Percentiles rank a stretch among this genome's conserved stretches.
Evolutionary conservation across 2,797 vertebrate genomes (phyloP).

Genomic region (Orientallactaga sibirica): DNA sequence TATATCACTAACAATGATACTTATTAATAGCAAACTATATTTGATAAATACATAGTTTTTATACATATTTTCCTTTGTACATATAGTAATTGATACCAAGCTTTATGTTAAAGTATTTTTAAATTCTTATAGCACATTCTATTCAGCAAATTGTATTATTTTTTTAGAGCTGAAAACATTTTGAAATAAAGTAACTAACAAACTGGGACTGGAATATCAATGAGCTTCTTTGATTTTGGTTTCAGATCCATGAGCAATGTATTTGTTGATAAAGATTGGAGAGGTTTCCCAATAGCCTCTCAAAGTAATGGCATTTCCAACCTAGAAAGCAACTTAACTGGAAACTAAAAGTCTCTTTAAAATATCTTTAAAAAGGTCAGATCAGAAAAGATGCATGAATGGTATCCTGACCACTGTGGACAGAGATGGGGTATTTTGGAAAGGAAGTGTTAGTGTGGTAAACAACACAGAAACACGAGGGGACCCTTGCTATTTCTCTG

Average conservation of each 20-base stretch:
- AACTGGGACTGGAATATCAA: conserved; percentile 18
- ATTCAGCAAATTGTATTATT: not conserved
- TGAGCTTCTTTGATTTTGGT: not conserved
- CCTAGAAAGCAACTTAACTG: conserved; percentile 38
- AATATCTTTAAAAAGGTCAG: not conserved
- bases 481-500: not conserved
- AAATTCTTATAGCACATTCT: not conserved
- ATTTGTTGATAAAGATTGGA: conserved; percentile 16
- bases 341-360: conserved; percentile 41
- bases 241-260: not conserved
- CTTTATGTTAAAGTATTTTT: not conserved
- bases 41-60: not conserved
- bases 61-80: not conserved
- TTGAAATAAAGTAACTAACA: not conserved
- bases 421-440: conserved; percentile 58
- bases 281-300: conserved; percentile 33
- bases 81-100: not conserved
- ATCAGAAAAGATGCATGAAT: conserved; percentile 45
- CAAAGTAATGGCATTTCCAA: conserved; percentile 20
- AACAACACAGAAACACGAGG: not conserved
- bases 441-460: conserved; percentile 22
- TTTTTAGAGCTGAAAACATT: not conserved
- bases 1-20: not conserved
- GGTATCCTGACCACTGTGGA: not conserved
- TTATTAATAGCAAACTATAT: conserved; percentile 43